Percentiles rank a stretch among this genome's conserved stretches.
phyloP scores from a whole-genome alignment of 2,797 vertebrate species.

The Denticeps clupeoides region DNA sequence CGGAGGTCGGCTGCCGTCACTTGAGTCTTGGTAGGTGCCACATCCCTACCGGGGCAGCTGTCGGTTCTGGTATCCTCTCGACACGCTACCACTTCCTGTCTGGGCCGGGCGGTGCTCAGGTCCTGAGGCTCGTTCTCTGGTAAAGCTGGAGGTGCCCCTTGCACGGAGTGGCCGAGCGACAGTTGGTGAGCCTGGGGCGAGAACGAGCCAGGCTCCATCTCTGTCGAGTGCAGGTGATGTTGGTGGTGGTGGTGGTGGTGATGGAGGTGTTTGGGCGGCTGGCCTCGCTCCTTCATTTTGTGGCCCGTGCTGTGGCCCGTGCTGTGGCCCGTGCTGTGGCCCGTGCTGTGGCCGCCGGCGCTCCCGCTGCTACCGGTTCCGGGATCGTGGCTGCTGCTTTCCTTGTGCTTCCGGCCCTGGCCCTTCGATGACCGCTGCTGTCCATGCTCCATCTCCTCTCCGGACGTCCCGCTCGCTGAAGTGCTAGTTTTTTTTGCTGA shows the following conservation, averaged over 20 bases:
- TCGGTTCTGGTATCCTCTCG: constrained; percentile 42
- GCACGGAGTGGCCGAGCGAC: constrained; percentile 38
- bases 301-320: no score
- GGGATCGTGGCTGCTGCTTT: constrained; percentile 39
- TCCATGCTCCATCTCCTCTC: constrained; percentile 45
- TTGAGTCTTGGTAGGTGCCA: constrained; percentile 55
- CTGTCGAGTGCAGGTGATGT: constrained; percentile 47
- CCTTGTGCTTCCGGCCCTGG: constrained; percentile 69
- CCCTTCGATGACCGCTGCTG: constrained; percentile 66
- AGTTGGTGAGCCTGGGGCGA: constrained; percentile 55
- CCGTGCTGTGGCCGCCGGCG: constrained; percentile 31
- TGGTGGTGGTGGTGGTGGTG: constrained; percentile 63
- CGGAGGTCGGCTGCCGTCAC: constrained; percentile 38
- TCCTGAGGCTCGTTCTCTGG: constrained; percentile 72
- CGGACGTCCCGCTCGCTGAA: constrained; percentile 17
- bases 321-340: constrained; percentile 45
- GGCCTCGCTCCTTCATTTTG: constrained; percentile 67
- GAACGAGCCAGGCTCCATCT: constrained; percentile 28
- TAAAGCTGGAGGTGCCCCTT: constrained; percentile 25
- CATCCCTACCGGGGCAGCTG: constrained; percentile 39
- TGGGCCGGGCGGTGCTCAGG: constrained; percentile 68
- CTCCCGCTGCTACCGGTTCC: constrained; percentile 37
- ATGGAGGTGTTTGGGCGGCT: constrained; percentile 68
- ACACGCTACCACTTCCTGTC: constrained; percentile 47
- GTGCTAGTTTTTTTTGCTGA: constrained; percentile 9